Evolutionary conservation across 2,888 invertebrate species (phyloP).

Genomic region (Patella depressa): DNA sequence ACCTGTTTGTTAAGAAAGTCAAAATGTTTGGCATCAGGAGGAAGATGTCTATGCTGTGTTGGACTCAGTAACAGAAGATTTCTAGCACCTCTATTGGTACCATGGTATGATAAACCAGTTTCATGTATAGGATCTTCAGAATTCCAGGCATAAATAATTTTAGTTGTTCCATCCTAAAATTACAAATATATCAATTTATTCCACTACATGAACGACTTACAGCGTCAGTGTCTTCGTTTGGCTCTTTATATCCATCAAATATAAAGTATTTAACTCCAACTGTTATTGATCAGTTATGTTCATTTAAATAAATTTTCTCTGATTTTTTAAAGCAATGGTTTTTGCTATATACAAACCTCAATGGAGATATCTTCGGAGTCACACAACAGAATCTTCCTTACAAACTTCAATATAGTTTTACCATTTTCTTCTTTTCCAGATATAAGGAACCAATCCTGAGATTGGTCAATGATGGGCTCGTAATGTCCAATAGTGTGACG

Average conservation of each 20-base stretch:
- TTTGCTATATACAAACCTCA: conserved; percentile 32
- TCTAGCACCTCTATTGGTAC: conserved; percentile 42
- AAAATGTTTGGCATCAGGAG: conserved; percentile 30
- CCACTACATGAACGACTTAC: too few relatives aligned
- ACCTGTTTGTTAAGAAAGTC: conserved; percentile 48
- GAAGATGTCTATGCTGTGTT: conserved; percentile 14
- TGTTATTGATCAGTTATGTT: not conserved
- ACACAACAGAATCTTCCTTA: conserved; percentile 49
- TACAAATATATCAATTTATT: too few relatives aligned
- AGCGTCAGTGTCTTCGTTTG: too few relatives aligned
- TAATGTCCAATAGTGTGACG: conserved; percentile 43
- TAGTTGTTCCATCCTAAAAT: conserved; percentile 43
- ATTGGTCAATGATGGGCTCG: conserved; percentile 44
- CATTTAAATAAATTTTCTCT: not conserved
- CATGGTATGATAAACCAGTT: conserved; percentile 42
- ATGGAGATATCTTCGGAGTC: conserved; percentile 47
- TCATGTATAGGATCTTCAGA: conserved; percentile 41
- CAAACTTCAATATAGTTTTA: conserved; percentile 49
- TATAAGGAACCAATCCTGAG: conserved; percentile 51
- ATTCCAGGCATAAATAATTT: conserved; percentile 47
- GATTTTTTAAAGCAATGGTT: conserved; percentile 24
- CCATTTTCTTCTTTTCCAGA: conserved; percentile 42
- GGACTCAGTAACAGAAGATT: conserved; percentile 42
- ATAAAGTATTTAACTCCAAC: too few relatives aligned
- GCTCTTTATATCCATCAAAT: too few relatives aligned